phyloP scores from a whole-genome alignment of 2,888 invertebrate species.

The Branchipolynoe longqiensis region DNA sequence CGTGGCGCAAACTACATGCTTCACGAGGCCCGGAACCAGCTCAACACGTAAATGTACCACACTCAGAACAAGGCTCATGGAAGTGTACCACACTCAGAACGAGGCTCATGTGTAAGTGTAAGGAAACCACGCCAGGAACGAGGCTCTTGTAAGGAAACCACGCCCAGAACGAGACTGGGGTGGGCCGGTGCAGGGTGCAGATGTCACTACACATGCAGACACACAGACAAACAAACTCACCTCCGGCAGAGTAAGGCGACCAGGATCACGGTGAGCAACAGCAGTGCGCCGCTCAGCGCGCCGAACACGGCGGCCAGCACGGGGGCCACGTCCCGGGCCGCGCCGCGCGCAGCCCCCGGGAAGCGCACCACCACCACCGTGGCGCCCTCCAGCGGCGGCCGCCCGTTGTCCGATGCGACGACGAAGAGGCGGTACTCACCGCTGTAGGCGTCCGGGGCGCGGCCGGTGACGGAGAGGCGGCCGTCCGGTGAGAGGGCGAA shows the following conservation, averaged over 20 bases:
- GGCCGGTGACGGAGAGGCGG: not conserved
- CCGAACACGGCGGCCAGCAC: constrained; percentile 57
- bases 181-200: not conserved
- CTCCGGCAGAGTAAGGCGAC: constrained; percentile 57
- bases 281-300: constrained; percentile 52
- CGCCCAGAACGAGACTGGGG: not conserved
- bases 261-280: constrained; percentile 49
- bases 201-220: not conserved
- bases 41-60: no score
- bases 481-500: constrained; percentile 49
- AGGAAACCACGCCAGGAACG: no score
- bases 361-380: constrained; percentile 45
- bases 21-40: no score
- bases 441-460: not conserved
- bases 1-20: no score
- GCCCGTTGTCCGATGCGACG: constrained; percentile 52
- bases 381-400: constrained; percentile 50
- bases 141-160: no score
- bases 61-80: no score
- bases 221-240: not conserved
- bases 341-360: not conserved
- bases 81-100: no score
- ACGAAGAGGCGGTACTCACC: constrained; percentile 47
- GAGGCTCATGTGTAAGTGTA: no score
- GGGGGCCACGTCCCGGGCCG: constrained; percentile 26